Conservation (phyloP, 2,113 vertebrate species). For the Brienomyrus brachyistius region DNA sequence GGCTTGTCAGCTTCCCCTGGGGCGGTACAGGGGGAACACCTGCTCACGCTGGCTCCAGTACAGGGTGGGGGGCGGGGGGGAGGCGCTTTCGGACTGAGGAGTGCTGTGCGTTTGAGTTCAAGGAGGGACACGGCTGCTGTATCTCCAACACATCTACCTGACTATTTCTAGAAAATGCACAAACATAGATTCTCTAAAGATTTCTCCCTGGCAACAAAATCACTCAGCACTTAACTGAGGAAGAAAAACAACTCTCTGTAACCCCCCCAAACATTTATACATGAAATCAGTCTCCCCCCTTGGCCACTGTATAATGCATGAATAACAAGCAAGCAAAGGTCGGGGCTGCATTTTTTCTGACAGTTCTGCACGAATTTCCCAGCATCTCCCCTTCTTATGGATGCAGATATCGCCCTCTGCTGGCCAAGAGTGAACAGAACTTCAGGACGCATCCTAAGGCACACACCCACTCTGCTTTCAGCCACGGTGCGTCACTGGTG, state of each 20-base stretch:
- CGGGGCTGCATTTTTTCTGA: not conserved
- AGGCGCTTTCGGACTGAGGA: not conserved
- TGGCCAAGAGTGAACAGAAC: not conserved
- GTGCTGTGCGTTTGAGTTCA: not conserved
- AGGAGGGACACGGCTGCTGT: not conserved
- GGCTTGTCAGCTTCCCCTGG: conserved; percentile 90
- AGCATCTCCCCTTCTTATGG: not conserved
- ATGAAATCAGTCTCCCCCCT: not conserved
- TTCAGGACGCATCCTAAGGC: not conserved
- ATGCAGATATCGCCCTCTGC: not conserved
- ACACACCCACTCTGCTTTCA: not conserved
- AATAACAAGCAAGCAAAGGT: not conserved
- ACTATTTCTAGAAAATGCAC: not conserved
- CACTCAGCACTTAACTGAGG: not conserved
- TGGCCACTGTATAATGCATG: not conserved
- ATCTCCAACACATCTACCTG: not conserved
- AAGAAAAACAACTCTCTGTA: not conserved
- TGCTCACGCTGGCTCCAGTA: not conserved
- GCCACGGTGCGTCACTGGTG: not conserved
- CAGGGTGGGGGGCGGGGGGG: no score
- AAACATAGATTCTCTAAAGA: not conserved
- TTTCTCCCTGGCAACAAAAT: not conserved
- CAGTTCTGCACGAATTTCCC: not conserved
- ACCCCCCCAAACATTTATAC: not conserved
- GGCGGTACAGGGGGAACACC: not conserved